These are phyloP conservation scores for Cynopterus sphinx DNA, from an alignment of 2,797 vertebrate genomes.

Conservation along the genomic window DNA sequence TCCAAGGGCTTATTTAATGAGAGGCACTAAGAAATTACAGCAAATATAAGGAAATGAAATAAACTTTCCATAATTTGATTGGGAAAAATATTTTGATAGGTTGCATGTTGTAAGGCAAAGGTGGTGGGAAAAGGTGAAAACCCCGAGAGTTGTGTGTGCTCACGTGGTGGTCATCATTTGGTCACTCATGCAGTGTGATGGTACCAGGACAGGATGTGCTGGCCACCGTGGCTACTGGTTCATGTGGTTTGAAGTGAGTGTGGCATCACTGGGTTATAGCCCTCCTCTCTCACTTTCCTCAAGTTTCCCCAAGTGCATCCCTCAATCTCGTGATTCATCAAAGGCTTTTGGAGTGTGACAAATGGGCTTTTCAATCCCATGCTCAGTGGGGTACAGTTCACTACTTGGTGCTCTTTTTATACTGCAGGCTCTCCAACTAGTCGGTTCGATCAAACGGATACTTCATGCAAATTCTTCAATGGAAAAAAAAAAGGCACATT, in stretches of 20 bases:
- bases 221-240: not conserved
- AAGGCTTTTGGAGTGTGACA: not conserved
- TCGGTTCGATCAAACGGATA: not conserved
- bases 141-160: fast-evolving
- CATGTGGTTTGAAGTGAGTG: not conserved
- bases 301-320: not conserved
- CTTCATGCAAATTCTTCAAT: not conserved
- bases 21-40: not conserved
- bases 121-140: not conserved
- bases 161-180: fast-evolving
- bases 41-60: not conserved
- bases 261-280: not conserved
- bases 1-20: not conserved
- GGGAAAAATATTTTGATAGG: not conserved
- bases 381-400: fast-evolving
- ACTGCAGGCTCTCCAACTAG: not conserved
- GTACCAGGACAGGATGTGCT: not conserved
- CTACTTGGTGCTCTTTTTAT: not conserved
- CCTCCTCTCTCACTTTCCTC: not conserved
- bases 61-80: not conserved
- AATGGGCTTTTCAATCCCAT: not conserved
- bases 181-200: fast-evolving
- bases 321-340: not conserved
- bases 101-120: not conserved
- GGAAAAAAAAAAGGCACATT: not conserved